A percentile compares a stretch with the other conserved stretches of the same genome.
These are phyloP conservation scores for Cristatella mucedo DNA, from an alignment of 2,888 invertebrate genomes.

Conservation along the genomic window DNA sequence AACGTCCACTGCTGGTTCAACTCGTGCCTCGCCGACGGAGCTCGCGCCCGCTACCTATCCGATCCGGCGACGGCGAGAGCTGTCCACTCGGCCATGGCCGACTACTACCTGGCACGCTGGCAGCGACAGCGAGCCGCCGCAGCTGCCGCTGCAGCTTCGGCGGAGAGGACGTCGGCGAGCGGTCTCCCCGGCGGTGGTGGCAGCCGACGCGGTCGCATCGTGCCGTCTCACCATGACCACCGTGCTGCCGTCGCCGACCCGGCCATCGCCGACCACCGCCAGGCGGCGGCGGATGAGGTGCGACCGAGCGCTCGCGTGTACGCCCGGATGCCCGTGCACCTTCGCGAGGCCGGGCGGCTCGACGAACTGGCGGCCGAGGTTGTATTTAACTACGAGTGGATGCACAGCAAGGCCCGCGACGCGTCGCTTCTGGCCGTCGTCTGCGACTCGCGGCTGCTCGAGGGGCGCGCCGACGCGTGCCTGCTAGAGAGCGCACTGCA, in stretches of 20 bases:
- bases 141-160: slow-evolving; percentile 1
- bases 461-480: slow-evolving; percentile 24
- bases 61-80: slow-evolving; percentile 15
- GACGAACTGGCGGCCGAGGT: slow-evolving; percentile 28
- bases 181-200: too few species aligned
- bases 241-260: neutral
- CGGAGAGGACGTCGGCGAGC: slow-evolving; percentile 11
- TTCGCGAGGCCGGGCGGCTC: slow-evolving; percentile 25
- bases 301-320: slow-evolving; percentile 31
- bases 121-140: slow-evolving; percentile 15
- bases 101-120: slow-evolving; percentile 33
- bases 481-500: slow-evolving; percentile 27
- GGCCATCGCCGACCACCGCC: too few species aligned
- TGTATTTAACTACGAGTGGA: slow-evolving; percentile 35
- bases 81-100: slow-evolving; percentile 29
- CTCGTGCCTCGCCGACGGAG: slow-evolving; percentile 17
- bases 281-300: too few species aligned
- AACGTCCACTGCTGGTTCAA: slow-evolving; percentile 24
- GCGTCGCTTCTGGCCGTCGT: slow-evolving; percentile 29
- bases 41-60: slow-evolving; percentile 20
- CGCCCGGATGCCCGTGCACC: slow-evolving; percentile 31
- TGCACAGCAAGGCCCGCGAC: slow-evolving; percentile 32
- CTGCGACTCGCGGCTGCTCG: slow-evolving; percentile 27
- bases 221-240: too few species aligned
- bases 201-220: too few species aligned